phyloP scores from a whole-genome alignment of 1,140 invertebrate species.

The Chironomus striatipennis region DNA sequence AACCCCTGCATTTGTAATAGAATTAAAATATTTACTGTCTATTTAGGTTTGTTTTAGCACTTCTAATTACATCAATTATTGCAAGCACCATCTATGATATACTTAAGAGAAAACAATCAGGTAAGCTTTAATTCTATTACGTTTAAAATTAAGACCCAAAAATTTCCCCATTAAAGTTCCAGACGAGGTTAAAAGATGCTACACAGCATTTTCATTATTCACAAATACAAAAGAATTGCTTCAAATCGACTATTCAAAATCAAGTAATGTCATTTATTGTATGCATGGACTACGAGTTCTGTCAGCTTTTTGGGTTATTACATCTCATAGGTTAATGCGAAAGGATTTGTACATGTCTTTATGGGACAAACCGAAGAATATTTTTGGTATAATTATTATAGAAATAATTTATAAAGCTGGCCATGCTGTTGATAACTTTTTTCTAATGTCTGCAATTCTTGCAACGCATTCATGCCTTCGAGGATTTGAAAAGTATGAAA shows the following conservation, averaged over 20 bases:
- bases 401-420: not conserved
- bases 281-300: not conserved
- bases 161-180: no score
- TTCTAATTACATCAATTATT: no score
- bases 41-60: no score
- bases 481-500: not conserved
- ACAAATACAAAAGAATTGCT: not conserved
- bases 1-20: no score
- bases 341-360: not conserved
- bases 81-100: no score
- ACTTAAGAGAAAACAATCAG: no score
- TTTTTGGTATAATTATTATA: not conserved
- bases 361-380: not conserved
- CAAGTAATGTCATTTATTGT: not conserved
- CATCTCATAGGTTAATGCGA: not conserved
- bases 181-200: no score
- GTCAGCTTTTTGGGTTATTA: not conserved
- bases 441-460: not conserved
- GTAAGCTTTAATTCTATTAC: no score
- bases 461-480: not conserved
- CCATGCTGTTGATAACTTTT: not conserved
- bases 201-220: not conserved
- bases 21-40: no score
- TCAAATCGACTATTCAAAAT: not conserved
- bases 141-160: no score